Percentiles rank a stretch among this genome's conserved stretches.
Conservation (phyloP, 1,140 invertebrate species). For the Zeugodacus cucurbitae region DNA sequence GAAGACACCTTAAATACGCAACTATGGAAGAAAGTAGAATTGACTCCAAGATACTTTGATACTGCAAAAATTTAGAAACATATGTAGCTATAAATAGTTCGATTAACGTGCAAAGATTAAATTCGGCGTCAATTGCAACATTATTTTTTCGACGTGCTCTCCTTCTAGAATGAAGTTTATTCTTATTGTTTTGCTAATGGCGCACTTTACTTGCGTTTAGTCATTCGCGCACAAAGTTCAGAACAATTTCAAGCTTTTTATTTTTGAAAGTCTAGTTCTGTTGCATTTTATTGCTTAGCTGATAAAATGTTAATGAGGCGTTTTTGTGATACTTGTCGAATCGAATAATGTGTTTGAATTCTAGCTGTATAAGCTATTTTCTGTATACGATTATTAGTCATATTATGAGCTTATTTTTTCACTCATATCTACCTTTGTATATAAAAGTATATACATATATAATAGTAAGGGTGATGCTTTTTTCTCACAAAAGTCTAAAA, state of each 20-base stretch:
- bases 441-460: accelerated
- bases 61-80: too few species aligned
- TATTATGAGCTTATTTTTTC: not conserved
- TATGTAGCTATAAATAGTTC: too few species aligned
- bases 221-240: not conserved
- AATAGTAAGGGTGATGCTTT: too few species aligned
- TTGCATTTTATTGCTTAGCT: not conserved
- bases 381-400: not conserved
- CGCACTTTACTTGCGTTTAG: not conserved
- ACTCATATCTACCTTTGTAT: too few species aligned
- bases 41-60: too few species aligned
- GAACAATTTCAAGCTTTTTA: not conserved
- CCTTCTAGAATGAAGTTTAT: not conserved
- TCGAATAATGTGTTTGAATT: not conserved
- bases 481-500: too few species aligned
- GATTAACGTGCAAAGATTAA: too few species aligned
- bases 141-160: not conserved
- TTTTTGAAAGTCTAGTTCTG: not conserved
- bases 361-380: not conserved
- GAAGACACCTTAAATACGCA: too few species aligned
- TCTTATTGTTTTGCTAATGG: not conserved
- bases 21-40: too few species aligned
- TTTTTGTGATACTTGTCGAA: not conserved
- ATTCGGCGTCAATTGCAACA: too few species aligned
- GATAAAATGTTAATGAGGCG: not conserved